These are phyloP conservation scores for Porites rus DNA, from an alignment of 92 coral and sea anemone species.

Conservation along the genomic window DNA sequence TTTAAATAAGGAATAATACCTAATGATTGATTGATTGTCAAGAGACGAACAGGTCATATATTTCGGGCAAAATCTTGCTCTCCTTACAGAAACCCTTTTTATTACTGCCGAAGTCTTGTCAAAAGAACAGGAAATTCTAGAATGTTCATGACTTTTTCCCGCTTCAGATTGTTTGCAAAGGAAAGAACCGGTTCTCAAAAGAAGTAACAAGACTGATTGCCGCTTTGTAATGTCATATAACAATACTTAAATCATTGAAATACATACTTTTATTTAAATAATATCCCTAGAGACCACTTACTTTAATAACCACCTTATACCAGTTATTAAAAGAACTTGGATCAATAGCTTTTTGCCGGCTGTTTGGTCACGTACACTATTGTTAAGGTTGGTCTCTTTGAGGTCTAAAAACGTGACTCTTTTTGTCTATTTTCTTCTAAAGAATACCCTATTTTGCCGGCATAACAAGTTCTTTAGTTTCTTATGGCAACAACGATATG, in stretches of 20 bases:
- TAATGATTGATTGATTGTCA: too few species aligned
- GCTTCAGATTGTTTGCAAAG: not conserved
- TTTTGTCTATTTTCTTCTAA: not conserved
- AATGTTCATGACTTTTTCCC: not conserved
- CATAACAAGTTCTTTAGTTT: not conserved
- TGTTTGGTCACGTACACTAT: slow-evolving; percentile 27
- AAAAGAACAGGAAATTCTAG: not conserved
- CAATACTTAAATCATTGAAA: not conserved
- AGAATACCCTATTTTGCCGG: not conserved
- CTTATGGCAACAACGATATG: not conserved
- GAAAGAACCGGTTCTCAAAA: not conserved
- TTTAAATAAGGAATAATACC: too few species aligned
- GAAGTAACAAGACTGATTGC: not conserved
- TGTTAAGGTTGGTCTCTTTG: not conserved
- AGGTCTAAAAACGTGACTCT: not conserved
- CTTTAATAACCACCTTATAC: not conserved
- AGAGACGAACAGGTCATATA: too few species aligned
- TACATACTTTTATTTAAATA: not conserved
- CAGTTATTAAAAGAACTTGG: not conserved
- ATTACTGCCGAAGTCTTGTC: too few species aligned
- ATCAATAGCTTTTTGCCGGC: not conserved
- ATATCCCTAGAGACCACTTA: slow-evolving; percentile 1
- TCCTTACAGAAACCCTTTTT: too few species aligned
- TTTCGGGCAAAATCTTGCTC: too few species aligned
- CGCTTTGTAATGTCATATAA: not conserved